These are phyloP conservation scores for Iselma pallidipennis DNA, from an alignment of 2,888 invertebrate genomes.

Conservation along the genomic window DNA sequence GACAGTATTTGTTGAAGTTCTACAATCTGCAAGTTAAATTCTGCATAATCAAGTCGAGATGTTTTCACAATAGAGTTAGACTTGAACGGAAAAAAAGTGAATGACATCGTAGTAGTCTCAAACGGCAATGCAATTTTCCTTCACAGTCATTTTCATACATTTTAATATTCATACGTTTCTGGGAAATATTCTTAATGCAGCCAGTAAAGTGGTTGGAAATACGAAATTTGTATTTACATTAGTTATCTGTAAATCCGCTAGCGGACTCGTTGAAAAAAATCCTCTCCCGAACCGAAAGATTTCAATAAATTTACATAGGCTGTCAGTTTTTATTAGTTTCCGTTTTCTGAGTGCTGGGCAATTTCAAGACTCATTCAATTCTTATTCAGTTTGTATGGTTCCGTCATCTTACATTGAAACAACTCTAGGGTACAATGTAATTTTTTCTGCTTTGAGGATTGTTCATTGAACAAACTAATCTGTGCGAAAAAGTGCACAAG, in stretches of 20 bases:
- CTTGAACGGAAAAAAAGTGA: slow-evolving; percentile 1
- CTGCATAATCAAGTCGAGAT: slow-evolving; percentile 14
- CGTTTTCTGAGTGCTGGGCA: slow-evolving; percentile 25
- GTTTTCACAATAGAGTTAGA: slow-evolving; percentile 4
- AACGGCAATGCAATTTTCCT: slow-evolving; percentile 1
- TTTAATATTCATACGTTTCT: slow-evolving; percentile 38
- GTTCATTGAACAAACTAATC: slow-evolving; percentile 5
- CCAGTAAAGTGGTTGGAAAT: slow-evolving; percentile 36
- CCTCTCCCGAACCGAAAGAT: slow-evolving; percentile 36
- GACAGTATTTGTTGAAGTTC: not conserved
- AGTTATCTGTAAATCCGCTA: slow-evolving; percentile 45
- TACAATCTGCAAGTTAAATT: slow-evolving; percentile 25
- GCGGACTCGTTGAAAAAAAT: slow-evolving; percentile 31
- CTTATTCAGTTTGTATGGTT: slow-evolving; percentile 32
- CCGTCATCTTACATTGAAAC: slow-evolving; percentile 4
- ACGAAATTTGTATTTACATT: slow-evolving; percentile 50
- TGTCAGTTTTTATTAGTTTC: slow-evolving; percentile 40
- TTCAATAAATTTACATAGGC: slow-evolving; percentile 50
- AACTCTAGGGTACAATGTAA: slow-evolving; percentile 30
- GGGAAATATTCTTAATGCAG: slow-evolving; percentile 36
- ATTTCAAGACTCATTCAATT: slow-evolving; percentile 38
- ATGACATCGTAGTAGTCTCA: slow-evolving; percentile 12
- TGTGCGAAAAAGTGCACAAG: not conserved
- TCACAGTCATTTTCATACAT: slow-evolving; percentile 31
- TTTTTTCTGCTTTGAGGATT: slow-evolving; percentile 12